A percentile compares a stretch with the other conserved stretches of the same genome.
Conservation (phyloP, 2,113 vertebrate species). For the Elephantulus edwardii region DNA sequence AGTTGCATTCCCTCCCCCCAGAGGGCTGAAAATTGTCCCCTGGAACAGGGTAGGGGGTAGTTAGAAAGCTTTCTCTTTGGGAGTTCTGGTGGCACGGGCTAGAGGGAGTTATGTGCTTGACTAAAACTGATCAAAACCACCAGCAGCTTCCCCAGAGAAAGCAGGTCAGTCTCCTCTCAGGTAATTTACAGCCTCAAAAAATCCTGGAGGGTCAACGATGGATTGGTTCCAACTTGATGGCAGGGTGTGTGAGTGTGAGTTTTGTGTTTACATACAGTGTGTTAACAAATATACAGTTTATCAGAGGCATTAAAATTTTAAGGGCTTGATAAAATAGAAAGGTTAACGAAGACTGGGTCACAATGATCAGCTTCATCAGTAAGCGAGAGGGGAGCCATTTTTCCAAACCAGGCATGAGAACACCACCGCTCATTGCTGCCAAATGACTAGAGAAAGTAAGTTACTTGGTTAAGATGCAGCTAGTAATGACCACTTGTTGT, state of each 20-base stretch:
- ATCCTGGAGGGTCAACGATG: too few relatives aligned
- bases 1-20: neutral
- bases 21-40: neutral
- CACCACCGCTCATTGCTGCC: neutral
- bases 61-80: neutral
- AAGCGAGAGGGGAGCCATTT: neutral
- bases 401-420: neutral
- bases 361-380: neutral
- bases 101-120: too few relatives aligned
- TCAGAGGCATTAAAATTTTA: neutral
- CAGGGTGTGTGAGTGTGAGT: too few relatives aligned
- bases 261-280: neutral
- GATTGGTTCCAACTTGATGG: too few relatives aligned
- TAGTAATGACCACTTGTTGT: too few relatives aligned
- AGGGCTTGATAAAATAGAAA: neutral
- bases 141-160: too few relatives aligned
- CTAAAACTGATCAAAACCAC: too few relatives aligned
- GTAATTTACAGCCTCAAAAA: too few relatives aligned
- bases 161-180: too few relatives aligned
- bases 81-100: too few relatives aligned
- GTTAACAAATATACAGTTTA: neutral
- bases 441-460: neutral
- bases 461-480: neutral
- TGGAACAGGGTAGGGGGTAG: accelerated
- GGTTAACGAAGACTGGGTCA: neutral